Evolutionary conservation across 2,888 invertebrate genomes (phyloP).

Genomic region (Ennomos fuscantarius): DNA sequence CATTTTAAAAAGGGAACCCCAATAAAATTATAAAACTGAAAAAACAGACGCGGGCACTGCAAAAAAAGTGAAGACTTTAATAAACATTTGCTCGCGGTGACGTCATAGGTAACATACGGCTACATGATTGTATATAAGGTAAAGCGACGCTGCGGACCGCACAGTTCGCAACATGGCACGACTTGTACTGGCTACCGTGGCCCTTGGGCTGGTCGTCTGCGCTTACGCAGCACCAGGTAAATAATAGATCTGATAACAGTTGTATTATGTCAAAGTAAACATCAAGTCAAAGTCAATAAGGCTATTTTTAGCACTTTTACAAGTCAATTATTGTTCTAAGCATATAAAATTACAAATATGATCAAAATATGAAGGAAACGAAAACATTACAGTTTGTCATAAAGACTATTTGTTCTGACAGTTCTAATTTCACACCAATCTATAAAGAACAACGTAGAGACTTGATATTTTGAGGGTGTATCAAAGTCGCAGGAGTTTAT

Average conservation of each 20-base stretch:
- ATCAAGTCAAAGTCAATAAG: too few species aligned
- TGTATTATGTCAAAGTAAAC: too few species aligned
- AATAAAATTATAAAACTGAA: constrained; percentile 41
- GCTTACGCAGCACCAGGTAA: constrained; percentile 65
- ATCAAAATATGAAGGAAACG: too few species aligned
- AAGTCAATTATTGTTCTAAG: too few species aligned
- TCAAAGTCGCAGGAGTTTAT: too few species aligned
- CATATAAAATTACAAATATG: too few species aligned
- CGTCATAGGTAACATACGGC: constrained; percentile 50
- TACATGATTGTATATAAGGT: constrained; percentile 60
- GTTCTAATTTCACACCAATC: too few species aligned
- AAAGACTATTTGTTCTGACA: too few species aligned
- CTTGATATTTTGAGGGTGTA: too few species aligned
- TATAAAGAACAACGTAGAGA: too few species aligned
- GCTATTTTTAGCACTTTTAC: too few species aligned
- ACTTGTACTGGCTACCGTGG: constrained; percentile 61
- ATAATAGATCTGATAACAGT: background rate
- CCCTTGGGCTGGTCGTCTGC: constrained; percentile 66
- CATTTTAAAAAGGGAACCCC: constrained; percentile 43
- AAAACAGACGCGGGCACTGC: constrained; percentile 44
- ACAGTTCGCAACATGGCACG: constrained; percentile 67
- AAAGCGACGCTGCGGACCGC: constrained; percentile 25
- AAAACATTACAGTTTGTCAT: too few species aligned
- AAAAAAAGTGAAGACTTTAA: constrained; percentile 70
- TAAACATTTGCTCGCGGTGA: constrained; percentile 54